Evolutionary conservation across 1,140 invertebrate species (phyloP), one percentile per base, ranked within the genome.

Genomic region (Psilanteris sp.): DNA sequence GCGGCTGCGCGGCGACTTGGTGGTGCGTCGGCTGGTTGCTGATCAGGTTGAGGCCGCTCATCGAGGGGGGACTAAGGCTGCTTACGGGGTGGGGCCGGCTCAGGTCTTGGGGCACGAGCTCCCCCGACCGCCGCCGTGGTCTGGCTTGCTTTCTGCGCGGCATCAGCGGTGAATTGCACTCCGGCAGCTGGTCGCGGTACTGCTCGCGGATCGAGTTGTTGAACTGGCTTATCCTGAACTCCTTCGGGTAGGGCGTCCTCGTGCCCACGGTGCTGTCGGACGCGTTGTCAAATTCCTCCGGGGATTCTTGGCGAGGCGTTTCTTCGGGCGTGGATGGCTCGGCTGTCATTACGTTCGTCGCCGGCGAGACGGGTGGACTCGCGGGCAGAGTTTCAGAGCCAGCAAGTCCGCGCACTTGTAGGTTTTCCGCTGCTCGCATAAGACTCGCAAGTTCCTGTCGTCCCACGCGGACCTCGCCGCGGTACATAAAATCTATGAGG

Each of bases 401-500:
- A 0, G 93, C 93, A 20, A 96, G 84, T 1, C 94, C 94, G 10
- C 94, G 90, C 10, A 96, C 92, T 82, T 96, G 94, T 43, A 97
- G 89, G 43, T 93, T 94, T 79, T 96, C 95, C 0, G 95, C 96
- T 0, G 95, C 95, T 78, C 94, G 93, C 78, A 97, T 94, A 36
- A 97, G 89, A 5, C 92, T 92, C 13, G 93, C 90, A 0, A 97
- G 88, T 24, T 95, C 93, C 68, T 96, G 94, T 77, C 96, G 94
- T 0, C 92, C 92, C 1, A 97, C 94, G 44, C 93, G 94, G 43
- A 97, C 95, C 87, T 96, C 95, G 16, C 96, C 96, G 44, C 94
- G 92, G 88, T 97, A 97, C 95, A 97, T 97, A 76, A 97, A 97
- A 86, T 96, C 94, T 32, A 97, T 93, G 15, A 97, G 93, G 3